These are phyloP conservation scores for Capitulum mitella DNA, from an alignment of 2,888 invertebrate genomes.

Conservation along the genomic window DNA sequence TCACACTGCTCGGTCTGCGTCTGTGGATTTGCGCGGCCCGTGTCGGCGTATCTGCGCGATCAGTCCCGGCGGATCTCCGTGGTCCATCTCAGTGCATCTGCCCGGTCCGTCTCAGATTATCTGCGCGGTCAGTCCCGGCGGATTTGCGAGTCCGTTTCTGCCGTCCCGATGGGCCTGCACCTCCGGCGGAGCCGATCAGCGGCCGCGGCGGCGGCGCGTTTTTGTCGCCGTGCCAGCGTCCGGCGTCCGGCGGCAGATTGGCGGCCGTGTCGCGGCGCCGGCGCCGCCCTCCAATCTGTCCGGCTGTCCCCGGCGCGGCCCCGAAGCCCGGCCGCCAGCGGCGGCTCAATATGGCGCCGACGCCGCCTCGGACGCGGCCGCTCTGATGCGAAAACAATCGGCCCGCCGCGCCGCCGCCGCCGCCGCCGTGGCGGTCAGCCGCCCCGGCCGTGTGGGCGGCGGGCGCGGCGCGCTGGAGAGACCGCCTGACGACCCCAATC, in stretches of 20 bases:
- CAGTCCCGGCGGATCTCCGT: too few relatives aligned
- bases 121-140: too few relatives aligned
- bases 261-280: background rate
- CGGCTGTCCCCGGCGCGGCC: background rate
- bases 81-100: too few relatives aligned
- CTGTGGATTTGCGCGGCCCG: too few relatives aligned
- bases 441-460: background rate
- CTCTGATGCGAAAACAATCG: constrained; percentile 21
- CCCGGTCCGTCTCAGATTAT: too few relatives aligned
- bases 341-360: background rate
- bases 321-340: background rate
- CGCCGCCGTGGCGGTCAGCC: background rate
- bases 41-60: too few relatives aligned
- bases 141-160: too few relatives aligned
- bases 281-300: background rate
- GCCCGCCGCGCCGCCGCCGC: background rate
- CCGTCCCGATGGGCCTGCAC: too few relatives aligned
- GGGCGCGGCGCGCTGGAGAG: too few relatives aligned
- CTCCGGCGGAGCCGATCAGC: background rate
- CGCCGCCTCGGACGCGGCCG: background rate
- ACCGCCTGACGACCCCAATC: too few relatives aligned
- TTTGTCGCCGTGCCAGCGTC: background rate
- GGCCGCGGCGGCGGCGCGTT: background rate
- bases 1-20: too few relatives aligned
- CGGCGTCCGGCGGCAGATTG: background rate